Conservation (phyloP, 2,888 invertebrate genomes). For the Heliconius sara region DNA sequence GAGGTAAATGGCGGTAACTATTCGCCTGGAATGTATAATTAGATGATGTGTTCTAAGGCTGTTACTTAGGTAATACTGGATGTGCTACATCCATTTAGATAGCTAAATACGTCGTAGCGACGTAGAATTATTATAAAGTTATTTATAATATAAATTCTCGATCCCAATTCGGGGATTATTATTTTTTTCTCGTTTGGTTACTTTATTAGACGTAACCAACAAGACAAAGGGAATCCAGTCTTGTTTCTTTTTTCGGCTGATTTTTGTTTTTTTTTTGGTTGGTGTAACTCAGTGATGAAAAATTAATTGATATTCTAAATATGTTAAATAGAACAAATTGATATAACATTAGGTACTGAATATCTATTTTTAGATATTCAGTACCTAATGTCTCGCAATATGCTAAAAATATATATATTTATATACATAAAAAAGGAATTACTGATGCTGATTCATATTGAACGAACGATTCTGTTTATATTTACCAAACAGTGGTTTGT, state of each 20-base stretch:
- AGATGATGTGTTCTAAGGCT: slow-evolving; percentile 52
- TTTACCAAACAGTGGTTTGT: slow-evolving; percentile 20
- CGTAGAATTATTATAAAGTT: neutral
- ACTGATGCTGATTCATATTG: neutral
- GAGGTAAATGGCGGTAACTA: slow-evolving; percentile 67
- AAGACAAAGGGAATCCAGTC: neutral
- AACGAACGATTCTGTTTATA: slow-evolving; percentile 1
- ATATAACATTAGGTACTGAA: neutral
- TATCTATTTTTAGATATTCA: neutral
- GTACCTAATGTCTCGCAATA: neutral
- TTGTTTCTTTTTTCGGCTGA: neutral
- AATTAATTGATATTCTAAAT: neutral
- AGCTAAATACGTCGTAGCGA: neutral
- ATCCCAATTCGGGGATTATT: too few species aligned
- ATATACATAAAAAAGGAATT: neutral
- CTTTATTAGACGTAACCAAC: neutral
- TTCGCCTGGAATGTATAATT: slow-evolving; percentile 70
- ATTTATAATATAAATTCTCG: too few species aligned
- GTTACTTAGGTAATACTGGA: slow-evolving; percentile 20
- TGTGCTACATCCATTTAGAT: slow-evolving; percentile 15
- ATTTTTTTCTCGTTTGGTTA: too few species aligned
- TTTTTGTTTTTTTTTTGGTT: too few species aligned
- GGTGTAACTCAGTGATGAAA: neutral
- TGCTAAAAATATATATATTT: neutral
- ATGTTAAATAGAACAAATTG: neutral